Base-by-base conservation (phyloP, 2,113 vertebrate species). In the Ceyx margarethae region DNA sequence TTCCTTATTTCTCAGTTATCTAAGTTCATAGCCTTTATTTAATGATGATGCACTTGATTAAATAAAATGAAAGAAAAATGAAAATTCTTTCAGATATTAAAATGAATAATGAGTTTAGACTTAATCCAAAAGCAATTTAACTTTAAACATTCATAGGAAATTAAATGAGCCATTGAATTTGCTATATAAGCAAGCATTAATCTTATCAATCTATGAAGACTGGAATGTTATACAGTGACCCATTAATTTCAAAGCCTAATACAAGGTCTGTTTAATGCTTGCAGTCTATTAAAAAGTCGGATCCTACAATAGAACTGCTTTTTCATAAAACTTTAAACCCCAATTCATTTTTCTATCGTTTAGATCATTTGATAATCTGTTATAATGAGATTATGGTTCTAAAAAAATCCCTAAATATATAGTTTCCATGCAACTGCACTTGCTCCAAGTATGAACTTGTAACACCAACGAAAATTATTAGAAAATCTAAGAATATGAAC, bases 101-200 rank as follows among this genome's bases (percentile, higher is more conserved):
- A 97, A 97, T 97, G 96, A 97, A 97, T 97, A 98, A 98, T 97
- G 97, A 98, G 97, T 96, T 97, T 98, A 97, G 95, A 97, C 97
- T 98, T 98, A 98, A 98, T 98, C 97, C 97, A 98, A 97, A 98
- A 98, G 98, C 98, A 98, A 98, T 98, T 98, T 98, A 98, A 98
- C 97, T 98, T 98, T 98, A 98, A 98, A 97, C 97, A 98, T 98
- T 98, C 97, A 98, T 98, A 98, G 97, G 97, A 97, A 98, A 98
- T 98, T 98, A 98, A 98, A 98, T 98, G 98, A 98, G 96, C 98
- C 98, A 98, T 98, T 98, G 97, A 98, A 98, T 98, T 98, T 97
- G 94, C 97, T 98, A 98, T 97, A 98, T 98, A 98, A 98, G 97
- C 98, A 98, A 97, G 97, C 98, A 98, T 98, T 98, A 98, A 98